Evolutionary conservation across 1,140 invertebrate genomes (phyloP).

Genomic region (Eumeta japonica): DNA sequence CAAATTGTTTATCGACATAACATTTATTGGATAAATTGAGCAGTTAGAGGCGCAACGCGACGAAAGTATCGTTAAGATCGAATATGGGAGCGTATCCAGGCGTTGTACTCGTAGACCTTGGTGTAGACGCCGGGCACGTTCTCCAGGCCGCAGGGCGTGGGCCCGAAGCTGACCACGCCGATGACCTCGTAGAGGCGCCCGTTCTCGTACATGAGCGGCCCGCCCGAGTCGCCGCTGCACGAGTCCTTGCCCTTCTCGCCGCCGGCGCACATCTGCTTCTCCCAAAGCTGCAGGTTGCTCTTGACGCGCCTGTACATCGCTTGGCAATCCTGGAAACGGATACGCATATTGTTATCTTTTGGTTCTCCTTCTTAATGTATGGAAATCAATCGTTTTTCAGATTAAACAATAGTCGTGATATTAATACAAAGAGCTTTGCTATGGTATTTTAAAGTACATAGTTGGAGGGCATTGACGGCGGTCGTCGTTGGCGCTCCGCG

Average conservation of each 20-base stretch:
- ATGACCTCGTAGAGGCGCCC: constrained; percentile 20
- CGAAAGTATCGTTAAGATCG: too few species aligned
- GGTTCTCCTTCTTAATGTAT: constrained; percentile 53
- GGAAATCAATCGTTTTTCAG: too few species aligned
- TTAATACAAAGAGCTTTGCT: too few species aligned
- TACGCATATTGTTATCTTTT: constrained; percentile 29
- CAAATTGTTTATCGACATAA: too few species aligned
- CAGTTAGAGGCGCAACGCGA: too few species aligned
- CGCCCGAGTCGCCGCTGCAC: constrained; percentile 57
- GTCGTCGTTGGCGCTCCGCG: too few species aligned
- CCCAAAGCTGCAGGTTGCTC: constrained; percentile 30
- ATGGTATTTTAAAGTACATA: too few species aligned
- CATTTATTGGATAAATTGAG: too few species aligned
- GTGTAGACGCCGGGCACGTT: constrained; percentile 64
- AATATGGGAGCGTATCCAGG: constrained; percentile 63
- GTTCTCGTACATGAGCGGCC: constrained; percentile 58
- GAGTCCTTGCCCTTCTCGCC: constrained; percentile 36
- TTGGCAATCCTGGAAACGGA: constrained; percentile 56
- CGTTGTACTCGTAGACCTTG: constrained; percentile 55
- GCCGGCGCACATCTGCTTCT: constrained; percentile 37
- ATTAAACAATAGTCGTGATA: too few species aligned
- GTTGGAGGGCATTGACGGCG: too few species aligned
- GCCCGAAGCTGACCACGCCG: constrained; percentile 66
- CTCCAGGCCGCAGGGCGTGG: constrained; percentile 54
- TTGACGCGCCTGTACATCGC: constrained; percentile 34